These are phyloP conservation scores for Rhegmatorhina hoffmannsi DNA, from an alignment of 2,113 vertebrate genomes.

Conservation along the genomic window DNA sequence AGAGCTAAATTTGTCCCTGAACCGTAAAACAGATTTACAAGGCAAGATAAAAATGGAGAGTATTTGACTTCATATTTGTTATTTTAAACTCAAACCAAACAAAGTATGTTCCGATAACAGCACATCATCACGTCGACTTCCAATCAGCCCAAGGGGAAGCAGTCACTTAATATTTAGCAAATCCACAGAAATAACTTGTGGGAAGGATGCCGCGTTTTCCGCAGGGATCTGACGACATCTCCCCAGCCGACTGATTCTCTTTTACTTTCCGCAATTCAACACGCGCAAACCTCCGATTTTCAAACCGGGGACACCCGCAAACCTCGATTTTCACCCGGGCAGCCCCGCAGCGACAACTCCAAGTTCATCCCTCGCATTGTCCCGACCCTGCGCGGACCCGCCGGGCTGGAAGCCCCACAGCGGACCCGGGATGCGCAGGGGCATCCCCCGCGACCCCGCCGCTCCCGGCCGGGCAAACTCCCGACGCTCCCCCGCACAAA, in stretches of 20 bases:
- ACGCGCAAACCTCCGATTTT: not conserved
- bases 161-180: accelerated
- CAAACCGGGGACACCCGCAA: no score
- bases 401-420: not conserved
- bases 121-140: not conserved
- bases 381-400: not conserved
- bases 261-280: not conserved
- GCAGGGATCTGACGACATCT: not conserved
- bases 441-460: not conserved
- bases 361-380: not conserved
- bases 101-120: accelerated
- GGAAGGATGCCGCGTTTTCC: not conserved
- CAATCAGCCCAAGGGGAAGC: not conserved
- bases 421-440: not conserved
- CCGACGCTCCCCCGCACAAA: not conserved
- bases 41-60: not conserved
- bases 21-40: not conserved
- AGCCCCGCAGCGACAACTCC: not conserved
- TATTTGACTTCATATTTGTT: not conserved
- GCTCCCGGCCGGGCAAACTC: not conserved
- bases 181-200: not conserved
- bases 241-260: not conserved
- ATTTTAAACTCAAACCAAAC: not conserved
- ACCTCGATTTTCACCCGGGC: no score
- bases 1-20: not conserved